A percentile compares a stretch with the other conserved stretches of the same genome.
These are phyloP conservation scores for Chanos chanos DNA, from an alignment of 2,797 vertebrate species.

Conservation along the genomic window DNA sequence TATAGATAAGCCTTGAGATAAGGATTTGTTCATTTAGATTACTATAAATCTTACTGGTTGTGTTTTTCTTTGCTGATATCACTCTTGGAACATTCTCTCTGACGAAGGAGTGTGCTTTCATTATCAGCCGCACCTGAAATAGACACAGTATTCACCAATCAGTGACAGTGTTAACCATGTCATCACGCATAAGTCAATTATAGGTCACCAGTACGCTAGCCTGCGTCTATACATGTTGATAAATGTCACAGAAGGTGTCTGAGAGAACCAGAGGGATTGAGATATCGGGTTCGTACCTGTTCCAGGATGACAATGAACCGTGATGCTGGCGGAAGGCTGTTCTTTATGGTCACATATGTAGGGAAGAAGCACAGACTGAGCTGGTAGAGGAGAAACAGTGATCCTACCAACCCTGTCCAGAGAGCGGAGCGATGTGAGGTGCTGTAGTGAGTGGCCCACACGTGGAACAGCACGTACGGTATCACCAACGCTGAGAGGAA, in stretches of 20 bases:
- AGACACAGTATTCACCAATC: slow-evolving; percentile 3
- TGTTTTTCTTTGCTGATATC: slow-evolving; percentile 69
- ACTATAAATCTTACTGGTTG: slow-evolving; percentile 69
- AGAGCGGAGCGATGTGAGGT: slow-evolving; percentile 64
- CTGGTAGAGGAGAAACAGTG: slow-evolving; percentile 80
- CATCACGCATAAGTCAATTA: too few relatives aligned
- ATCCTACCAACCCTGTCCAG: slow-evolving; percentile 67
- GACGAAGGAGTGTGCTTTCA: slow-evolving; percentile 91
- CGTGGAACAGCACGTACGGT: slow-evolving; percentile 80
- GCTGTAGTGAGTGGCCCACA: slow-evolving; percentile 79
- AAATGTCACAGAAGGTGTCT: too few relatives aligned
- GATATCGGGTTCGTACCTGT: slow-evolving; percentile 72
- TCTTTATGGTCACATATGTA: slow-evolving; percentile 75
- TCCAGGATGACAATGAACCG: slow-evolving; percentile 86
- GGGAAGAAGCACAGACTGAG: slow-evolving; percentile 80
- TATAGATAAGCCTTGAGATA: too few relatives aligned
- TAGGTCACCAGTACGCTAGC: too few relatives aligned
- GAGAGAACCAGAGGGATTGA: background rate
- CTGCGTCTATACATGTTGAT: too few relatives aligned
- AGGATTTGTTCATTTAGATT: too few relatives aligned
- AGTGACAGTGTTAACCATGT: too few relatives aligned
- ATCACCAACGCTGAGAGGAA: slow-evolving; percentile 78
- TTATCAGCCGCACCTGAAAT: slow-evolving; percentile 85
- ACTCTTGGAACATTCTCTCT: slow-evolving; percentile 88
- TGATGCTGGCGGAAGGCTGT: slow-evolving; percentile 85